Conservation (phyloP, 2,797 vertebrate genomes). For the Acipenser transmontanus region DNA sequence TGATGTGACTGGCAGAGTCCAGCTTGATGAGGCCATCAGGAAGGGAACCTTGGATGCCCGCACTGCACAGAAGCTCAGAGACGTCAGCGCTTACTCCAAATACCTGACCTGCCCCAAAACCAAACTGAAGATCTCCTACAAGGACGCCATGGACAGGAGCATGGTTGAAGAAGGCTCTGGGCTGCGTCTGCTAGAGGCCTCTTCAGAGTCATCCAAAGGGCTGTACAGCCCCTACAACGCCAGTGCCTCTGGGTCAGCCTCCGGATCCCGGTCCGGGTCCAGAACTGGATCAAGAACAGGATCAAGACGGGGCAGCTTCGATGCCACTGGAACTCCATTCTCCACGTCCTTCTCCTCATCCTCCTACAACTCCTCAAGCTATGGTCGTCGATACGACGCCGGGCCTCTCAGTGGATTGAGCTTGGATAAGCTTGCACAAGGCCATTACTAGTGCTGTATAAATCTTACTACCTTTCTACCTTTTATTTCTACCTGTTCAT, state of each 20-base stretch:
- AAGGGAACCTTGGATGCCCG: constrained; percentile 82
- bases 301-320: constrained; percentile 88
- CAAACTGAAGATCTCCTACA: constrained; percentile 97
- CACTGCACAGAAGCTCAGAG: constrained; percentile 91
- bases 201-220: constrained; percentile 91
- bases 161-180: constrained; percentile 89
- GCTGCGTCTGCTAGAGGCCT: constrained; percentile 86
- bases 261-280: constrained; percentile 82
- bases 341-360: constrained; percentile 86
- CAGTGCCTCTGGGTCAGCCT: constrained; percentile 79
- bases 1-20: constrained; percentile 67
- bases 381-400: constrained; percentile 69
- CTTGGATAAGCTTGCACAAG: constrained; percentile 24
- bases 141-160: constrained; percentile 93
- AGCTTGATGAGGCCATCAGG: constrained; percentile 83
- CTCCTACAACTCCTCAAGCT: constrained; percentile 76
- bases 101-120: constrained; percentile 98
- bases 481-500: constrained; percentile 26
- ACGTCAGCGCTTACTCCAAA: constrained; percentile 79
- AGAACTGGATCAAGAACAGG: constrained; percentile 83
- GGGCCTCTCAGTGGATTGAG: constrained; percentile 19
- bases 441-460: constrained; percentile 24
- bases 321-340: constrained; percentile 81
- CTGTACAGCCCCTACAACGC: constrained; percentile 93
- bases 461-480: constrained; percentile 26